Percentiles rank a stretch among this genome's conserved stretches.
Evolutionary conservation across 2,888 invertebrate species (phyloP).

Genomic region (Frankliniella fusca): DNA sequence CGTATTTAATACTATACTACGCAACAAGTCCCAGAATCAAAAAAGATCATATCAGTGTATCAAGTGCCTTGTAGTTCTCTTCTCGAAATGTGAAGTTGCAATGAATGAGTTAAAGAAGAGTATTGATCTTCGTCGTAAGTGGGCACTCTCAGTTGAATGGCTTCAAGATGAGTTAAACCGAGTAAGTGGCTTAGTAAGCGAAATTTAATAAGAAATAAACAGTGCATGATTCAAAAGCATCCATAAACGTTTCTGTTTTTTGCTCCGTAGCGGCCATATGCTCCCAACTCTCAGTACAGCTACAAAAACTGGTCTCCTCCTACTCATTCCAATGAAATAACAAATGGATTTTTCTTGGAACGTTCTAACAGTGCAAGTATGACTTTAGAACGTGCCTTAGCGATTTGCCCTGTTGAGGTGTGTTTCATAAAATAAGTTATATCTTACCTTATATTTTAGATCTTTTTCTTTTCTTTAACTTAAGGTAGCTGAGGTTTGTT

Average conservation of each 20-base stretch:
- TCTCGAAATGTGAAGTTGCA: conserved; percentile 78
- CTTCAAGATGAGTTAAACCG: conserved; percentile 90
- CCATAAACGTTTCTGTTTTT: neutral
- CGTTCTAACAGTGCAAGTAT: conserved; percentile 89
- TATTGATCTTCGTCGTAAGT: conserved; percentile 76
- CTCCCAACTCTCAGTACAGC: conserved; percentile 66
- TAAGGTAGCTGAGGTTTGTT: too few species aligned
- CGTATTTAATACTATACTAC: conserved; percentile 84
- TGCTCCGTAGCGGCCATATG: conserved; percentile 50
- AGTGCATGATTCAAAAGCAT: neutral
- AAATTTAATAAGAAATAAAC: neutral
- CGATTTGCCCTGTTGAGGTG: conserved; percentile 68
- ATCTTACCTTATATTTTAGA: too few species aligned
- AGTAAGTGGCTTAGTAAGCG: conserved; percentile 46
- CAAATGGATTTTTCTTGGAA: conserved; percentile 91
- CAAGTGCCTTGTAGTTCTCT: conserved; percentile 87
- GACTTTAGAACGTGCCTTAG: conserved; percentile 74
- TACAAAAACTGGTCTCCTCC: conserved; percentile 87
- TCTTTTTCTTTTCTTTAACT: too few species aligned
- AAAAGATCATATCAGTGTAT: conserved; percentile 96
- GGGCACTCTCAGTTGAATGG: conserved; percentile 89
- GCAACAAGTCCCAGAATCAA: conserved; percentile 91
- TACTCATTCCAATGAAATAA: conserved; percentile 89
- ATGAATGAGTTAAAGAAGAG: conserved; percentile 73
- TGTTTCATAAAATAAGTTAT: neutral